Conservation (phyloP, 2,888 invertebrate species). For the Phrixothrix hirtus region DNA sequence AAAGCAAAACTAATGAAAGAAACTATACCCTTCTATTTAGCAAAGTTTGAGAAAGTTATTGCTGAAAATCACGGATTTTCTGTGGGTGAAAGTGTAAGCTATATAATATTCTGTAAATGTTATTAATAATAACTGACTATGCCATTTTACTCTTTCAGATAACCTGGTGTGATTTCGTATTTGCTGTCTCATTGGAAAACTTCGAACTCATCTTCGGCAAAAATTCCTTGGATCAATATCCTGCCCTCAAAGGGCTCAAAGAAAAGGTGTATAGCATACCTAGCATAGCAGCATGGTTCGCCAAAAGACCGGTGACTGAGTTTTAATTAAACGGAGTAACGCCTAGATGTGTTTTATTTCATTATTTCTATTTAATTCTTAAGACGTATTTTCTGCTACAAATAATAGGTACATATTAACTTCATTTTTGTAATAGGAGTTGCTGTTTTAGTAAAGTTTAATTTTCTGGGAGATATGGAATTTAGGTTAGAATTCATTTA, state of each 20-base stretch:
- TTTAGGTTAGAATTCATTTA: no score
- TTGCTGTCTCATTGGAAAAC: slow-evolving; percentile 61
- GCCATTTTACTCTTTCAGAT: slow-evolving; percentile 55
- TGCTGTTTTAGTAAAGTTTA: no score
- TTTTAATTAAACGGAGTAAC: slow-evolving; percentile 25
- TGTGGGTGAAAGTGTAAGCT: slow-evolving; percentile 60
- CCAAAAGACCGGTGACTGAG: slow-evolving; percentile 61
- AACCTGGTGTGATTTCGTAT: slow-evolving; percentile 65
- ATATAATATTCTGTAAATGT: no score
- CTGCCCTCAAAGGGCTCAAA: slow-evolving; percentile 59
- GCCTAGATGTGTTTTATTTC: no score
- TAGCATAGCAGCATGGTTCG: slow-evolving; percentile 61
- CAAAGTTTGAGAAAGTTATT: slow-evolving; percentile 61
- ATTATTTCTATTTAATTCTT: no score
- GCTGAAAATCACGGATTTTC: slow-evolving; percentile 60
- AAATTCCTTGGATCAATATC: slow-evolving; percentile 59
- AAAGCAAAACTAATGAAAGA: slow-evolving; percentile 60
- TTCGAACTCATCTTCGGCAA: slow-evolving; percentile 61
- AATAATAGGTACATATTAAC: no score
- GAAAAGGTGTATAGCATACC: slow-evolving; percentile 60
- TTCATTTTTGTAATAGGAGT: no score
- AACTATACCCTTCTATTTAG: slow-evolving; percentile 61
- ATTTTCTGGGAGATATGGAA: background rate
- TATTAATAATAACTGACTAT: no score
- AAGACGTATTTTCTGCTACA: no score